Conservation (phyloP, 2,113 vertebrate genomes). For the Cisticola juncidis region DNA sequence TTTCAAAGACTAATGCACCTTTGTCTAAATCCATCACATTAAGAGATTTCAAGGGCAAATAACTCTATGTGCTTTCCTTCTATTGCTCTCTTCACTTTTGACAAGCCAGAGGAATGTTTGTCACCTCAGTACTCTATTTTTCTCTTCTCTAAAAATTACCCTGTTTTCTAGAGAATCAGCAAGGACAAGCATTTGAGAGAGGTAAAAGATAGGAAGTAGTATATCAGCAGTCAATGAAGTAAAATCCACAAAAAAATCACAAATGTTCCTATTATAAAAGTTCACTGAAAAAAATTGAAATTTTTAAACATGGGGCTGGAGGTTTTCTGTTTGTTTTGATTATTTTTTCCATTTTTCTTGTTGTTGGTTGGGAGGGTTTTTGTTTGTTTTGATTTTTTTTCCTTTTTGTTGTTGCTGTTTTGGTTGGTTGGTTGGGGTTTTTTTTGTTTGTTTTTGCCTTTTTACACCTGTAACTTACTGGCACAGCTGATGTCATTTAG, state of each 20-base stretch:
- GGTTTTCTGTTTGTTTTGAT: neutral
- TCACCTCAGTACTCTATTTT: neutral
- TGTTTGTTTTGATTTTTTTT: neutral
- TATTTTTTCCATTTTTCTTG: neutral
- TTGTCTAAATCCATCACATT: neutral
- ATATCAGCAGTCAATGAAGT: neutral
- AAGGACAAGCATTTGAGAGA: neutral
- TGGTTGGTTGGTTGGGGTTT: neutral
- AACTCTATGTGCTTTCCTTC: neutral
- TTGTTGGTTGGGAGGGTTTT: neutral
- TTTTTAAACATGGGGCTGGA: neutral
- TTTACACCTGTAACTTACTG: conserved; percentile 59
- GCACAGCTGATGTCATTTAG: conserved; percentile 59
- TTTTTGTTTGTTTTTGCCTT: neutral
- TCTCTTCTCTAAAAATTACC: neutral
- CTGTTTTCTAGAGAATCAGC: neutral
- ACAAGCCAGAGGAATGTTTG: neutral
- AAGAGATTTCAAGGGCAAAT: neutral
- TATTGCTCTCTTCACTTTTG: neutral
- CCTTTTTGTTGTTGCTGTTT: neutral
- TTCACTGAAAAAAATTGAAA: neutral
- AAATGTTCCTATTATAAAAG: neutral
- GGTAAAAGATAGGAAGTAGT: neutral
- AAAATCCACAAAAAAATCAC: neutral
- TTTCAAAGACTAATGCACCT: neutral